phyloP scores from a whole-genome alignment of 2,797 vertebrate species.

The Linurgus olivaceus region DNA sequence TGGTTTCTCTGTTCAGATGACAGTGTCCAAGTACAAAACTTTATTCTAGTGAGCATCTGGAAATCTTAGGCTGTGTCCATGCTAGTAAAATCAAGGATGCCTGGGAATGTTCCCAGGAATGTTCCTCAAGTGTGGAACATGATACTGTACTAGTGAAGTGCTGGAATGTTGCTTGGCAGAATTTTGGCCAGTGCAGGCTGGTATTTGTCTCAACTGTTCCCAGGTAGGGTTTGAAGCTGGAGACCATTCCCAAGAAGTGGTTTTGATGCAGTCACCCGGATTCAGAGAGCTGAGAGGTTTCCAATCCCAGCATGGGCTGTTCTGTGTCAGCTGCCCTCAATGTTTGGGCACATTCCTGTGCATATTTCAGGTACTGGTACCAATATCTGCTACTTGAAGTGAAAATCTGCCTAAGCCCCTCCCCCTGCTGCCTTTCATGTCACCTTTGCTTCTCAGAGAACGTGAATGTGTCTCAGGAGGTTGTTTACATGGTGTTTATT shows the following conservation, averaged over 20 bases:
- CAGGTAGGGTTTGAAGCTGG: constrained; percentile 18
- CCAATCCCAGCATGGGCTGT: accelerated
- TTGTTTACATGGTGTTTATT: constrained; percentile 36
- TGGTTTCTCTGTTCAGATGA: not conserved
- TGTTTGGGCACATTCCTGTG: not conserved
- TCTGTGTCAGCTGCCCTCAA: not conserved
- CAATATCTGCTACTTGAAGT: not conserved
- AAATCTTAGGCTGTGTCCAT: constrained; percentile 27
- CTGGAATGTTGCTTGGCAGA: constrained; percentile 47
- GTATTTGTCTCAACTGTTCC: constrained; percentile 10
- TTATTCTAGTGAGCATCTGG: constrained; percentile 31
- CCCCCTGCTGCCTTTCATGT: not conserved
- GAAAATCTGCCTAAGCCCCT: not conserved
- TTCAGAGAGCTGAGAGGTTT: not conserved
- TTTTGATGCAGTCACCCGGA: not conserved
- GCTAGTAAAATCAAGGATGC: constrained; percentile 45
- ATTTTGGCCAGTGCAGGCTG: not conserved
- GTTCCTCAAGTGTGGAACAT: constrained; percentile 24
- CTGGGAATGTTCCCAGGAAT: constrained; percentile 61
- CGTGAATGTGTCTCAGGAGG: not conserved
- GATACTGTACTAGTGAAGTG: constrained; percentile 29
- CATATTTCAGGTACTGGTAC: not conserved
- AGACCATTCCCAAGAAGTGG: not conserved
- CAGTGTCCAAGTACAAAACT: not conserved
- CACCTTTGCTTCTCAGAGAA: not conserved